A percentile compares a stretch with the other conserved stretches of the same genome.
Evolutionary conservation across 2,113 vertebrate species (phyloP).

Genomic region (Collichthys lucidus): DNA sequence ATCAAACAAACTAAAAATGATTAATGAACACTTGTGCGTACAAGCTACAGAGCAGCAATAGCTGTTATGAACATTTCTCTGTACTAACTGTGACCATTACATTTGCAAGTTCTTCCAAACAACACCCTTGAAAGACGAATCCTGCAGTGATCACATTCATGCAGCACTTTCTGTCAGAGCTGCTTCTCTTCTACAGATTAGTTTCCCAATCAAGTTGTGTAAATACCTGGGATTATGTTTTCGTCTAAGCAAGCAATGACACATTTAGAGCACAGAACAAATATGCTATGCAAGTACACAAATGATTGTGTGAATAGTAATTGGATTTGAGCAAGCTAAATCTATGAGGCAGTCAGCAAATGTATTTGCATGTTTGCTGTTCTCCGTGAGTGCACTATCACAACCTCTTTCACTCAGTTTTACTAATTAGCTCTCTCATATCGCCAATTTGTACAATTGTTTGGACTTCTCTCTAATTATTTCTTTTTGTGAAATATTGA

Average conservation of each 20-base stretch:
- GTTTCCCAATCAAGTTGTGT: neutral
- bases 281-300: neutral
- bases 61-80: slow-evolving; percentile 2
- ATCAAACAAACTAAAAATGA: slow-evolving; percentile 46
- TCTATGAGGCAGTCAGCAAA: neutral
- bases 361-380: neutral
- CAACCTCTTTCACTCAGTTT: neutral
- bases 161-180: neutral
- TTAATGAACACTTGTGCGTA: slow-evolving; percentile 19
- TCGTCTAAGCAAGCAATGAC: neutral
- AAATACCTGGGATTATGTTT: neutral
- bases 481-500: neutral
- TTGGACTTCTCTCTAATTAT: neutral
- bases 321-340: neutral
- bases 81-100: neutral
- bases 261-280: neutral
- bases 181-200: neutral
- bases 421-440: neutral
- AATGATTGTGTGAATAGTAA: neutral
- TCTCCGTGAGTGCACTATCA: neutral
- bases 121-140: neutral
- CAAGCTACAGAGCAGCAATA: slow-evolving; percentile 1
- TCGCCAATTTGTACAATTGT: too few relatives aligned
- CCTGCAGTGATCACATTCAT: neutral
- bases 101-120: neutral